Evolutionary conservation across 2,888 invertebrate genomes (phyloP).

Genomic region (Euphydryas editha): DNA sequence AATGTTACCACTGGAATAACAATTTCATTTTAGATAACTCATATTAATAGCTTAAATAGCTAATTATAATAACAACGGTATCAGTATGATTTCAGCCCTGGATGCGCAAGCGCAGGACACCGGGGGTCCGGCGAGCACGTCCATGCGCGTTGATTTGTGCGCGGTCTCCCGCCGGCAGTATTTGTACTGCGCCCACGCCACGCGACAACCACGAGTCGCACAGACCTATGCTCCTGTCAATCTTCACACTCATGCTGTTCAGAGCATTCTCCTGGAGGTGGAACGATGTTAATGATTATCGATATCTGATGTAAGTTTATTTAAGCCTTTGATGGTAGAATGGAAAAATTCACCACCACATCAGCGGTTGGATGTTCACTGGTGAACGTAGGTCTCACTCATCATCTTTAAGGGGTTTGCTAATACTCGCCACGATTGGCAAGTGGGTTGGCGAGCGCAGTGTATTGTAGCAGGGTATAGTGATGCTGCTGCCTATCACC

Average conservation of each 20-base stretch:
- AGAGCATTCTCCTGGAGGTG: background rate
- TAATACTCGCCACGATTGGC: too few species aligned
- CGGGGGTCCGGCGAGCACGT: conserved; percentile 67
- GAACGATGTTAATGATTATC: background rate
- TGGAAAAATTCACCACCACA: too few species aligned
- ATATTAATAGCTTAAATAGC: background rate
- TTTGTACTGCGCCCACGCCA: conserved; percentile 69
- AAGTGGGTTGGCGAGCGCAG: too few species aligned
- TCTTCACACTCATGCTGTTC: conserved; percentile 41
- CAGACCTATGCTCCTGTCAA: conserved; percentile 44
- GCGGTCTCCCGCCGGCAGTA: conserved; percentile 77
- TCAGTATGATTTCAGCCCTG: conserved; percentile 18
- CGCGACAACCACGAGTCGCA: conserved; percentile 39
- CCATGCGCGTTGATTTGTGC: conserved; percentile 78
- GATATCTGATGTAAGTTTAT: background rate
- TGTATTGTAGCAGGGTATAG: too few species aligned
- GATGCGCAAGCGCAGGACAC: conserved; percentile 59
- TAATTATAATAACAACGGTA: background rate
- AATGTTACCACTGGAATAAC: too few species aligned
- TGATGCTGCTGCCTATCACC: too few species aligned
- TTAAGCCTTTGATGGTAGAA: too few species aligned
- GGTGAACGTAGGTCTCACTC: too few species aligned
- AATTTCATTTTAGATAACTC: background rate
- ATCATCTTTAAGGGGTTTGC: too few species aligned
- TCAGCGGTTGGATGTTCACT: too few species aligned